Evolutionary conservation across 2,113 vertebrate genomes (phyloP).

Genomic region (Pomatorhinus ruficollis): DNA sequence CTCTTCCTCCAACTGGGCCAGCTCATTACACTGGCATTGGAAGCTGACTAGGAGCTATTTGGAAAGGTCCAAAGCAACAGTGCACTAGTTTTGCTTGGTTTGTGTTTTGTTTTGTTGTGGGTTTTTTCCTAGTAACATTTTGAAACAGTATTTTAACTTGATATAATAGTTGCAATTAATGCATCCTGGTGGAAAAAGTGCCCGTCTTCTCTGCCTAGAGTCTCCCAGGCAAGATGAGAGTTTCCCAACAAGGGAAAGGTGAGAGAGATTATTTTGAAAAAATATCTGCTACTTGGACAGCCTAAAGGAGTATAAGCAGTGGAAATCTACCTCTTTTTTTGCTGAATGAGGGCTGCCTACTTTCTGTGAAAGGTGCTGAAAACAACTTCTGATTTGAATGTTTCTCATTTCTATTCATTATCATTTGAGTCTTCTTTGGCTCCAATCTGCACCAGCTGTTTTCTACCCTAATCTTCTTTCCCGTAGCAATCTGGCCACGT

Average conservation of each 20-base stretch:
- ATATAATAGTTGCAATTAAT: not conserved
- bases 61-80: not conserved
- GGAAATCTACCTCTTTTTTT: not conserved
- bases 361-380: not conserved
- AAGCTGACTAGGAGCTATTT: not conserved
- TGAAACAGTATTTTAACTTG: not conserved
- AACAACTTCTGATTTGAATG: not conserved
- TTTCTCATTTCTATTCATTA: not conserved
- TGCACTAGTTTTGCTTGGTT: not conserved
- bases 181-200: not conserved
- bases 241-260: not conserved
- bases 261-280: not conserved
- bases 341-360: not conserved
- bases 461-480: not conserved
- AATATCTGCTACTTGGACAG: not conserved
- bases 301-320: not conserved
- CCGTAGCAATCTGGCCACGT: not conserved
- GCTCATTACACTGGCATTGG: accelerated
- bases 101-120: not conserved
- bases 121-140: not conserved
- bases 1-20: not conserved
- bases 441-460: not conserved
- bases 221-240: not conserved
- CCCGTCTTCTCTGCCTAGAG: not conserved
- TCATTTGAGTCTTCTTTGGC: not conserved